phyloP scores from a whole-genome alignment of 2,888 invertebrate species.

The Cerastis rubricosa region DNA sequence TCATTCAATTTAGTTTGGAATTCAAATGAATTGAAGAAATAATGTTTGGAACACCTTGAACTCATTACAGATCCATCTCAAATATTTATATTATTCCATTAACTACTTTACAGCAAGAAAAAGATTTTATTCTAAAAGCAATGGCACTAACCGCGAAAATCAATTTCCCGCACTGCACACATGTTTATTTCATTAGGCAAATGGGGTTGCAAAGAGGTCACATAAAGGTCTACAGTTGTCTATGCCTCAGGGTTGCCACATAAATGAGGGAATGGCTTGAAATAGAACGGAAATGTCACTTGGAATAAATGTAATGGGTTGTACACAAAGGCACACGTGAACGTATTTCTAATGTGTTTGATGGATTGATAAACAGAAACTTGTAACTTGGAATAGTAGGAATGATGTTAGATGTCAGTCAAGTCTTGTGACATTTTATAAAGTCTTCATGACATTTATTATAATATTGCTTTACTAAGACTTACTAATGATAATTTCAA shows the following conservation, averaged over 20 bases:
- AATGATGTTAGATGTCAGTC: background rate
- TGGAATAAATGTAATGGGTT: conserved; percentile 44
- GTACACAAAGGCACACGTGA: conserved; percentile 28
- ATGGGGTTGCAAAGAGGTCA: conserved; percentile 70
- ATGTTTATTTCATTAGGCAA: conserved; percentile 72
- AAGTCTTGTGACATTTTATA: background rate
- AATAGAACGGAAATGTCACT: conserved; percentile 59
- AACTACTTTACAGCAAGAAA: conserved; percentile 36
- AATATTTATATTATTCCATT: conserved; percentile 44
- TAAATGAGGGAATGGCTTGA: conserved; percentile 50
- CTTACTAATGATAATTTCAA: background rate
- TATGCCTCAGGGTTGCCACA: conserved; percentile 51
- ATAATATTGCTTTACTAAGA: no score
- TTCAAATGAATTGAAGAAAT: conserved; percentile 37
- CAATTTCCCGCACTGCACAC: conserved; percentile 32
- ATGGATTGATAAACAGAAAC: conserved; percentile 20
- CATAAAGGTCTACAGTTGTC: conserved; percentile 60
- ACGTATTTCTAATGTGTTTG: conserved; percentile 40
- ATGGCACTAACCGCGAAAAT: conserved; percentile 40
- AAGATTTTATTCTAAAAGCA: conserved; percentile 31
- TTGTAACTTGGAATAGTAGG: background rate
- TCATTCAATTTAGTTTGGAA: conserved; percentile 14
- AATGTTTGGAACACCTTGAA: conserved; percentile 43
- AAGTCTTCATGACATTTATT: background rate
- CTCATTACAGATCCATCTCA: conserved; percentile 37